Evolutionary conservation across 1,140 invertebrate species (phyloP).

Genomic region (Amyelois transitella): DNA sequence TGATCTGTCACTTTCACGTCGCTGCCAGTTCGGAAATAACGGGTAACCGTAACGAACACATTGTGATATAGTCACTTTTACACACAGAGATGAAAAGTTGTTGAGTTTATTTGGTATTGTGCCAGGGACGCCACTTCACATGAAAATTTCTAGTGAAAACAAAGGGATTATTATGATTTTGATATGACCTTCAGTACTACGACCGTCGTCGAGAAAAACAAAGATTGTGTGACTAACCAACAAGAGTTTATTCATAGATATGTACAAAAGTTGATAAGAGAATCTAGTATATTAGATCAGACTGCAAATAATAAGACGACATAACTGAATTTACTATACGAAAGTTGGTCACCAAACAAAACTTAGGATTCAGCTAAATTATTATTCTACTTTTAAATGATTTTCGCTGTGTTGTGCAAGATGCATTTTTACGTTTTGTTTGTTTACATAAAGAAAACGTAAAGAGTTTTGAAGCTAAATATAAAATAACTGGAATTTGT

Average conservation of each 20-base stretch:
- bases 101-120: conserved; percentile 20
- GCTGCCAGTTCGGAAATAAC: conserved; percentile 12
- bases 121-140: conserved; percentile 23
- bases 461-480: not conserved
- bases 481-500: not conserved
- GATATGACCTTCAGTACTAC: conserved; percentile 9
- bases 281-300: too few species aligned
- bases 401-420: too few species aligned
- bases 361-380: too few species aligned
- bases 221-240: too few species aligned
- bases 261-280: too few species aligned
- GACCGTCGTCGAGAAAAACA: not conserved
- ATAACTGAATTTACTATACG: too few species aligned
- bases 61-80: conserved; percentile 36
- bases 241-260: too few species aligned
- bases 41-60: conserved; percentile 16
- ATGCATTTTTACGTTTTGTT: not conserved
- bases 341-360: too few species aligned
- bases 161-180: conserved; percentile 4
- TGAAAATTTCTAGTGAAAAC: conserved; percentile 10
- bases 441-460: not conserved
- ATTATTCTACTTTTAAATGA: too few species aligned
- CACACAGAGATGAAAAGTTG: conserved; percentile 27
- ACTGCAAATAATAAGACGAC: too few species aligned
- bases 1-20: conserved; percentile 35